Percentiles rank a stretch among this genome's conserved stretches.
phyloP scores from a whole-genome alignment of 1,140 invertebrate species.

The Neocloeon triangulifer region DNA sequence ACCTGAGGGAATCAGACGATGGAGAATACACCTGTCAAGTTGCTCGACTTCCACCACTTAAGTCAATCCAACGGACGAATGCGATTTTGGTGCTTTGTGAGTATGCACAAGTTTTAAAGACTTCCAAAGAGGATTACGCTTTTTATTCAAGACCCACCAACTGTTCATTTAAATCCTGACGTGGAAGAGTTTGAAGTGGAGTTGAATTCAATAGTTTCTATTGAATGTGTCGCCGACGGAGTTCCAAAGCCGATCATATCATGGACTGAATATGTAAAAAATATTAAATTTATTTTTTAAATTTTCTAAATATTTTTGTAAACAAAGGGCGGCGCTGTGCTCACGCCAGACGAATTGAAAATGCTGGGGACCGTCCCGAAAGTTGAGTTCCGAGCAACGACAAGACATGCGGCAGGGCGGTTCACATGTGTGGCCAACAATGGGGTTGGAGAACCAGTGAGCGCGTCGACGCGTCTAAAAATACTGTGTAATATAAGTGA shows the following conservation, averaged over 20 bases:
- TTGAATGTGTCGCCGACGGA: constrained; percentile 38
- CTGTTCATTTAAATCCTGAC: constrained; percentile 35
- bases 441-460: constrained; percentile 42
- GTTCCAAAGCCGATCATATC: constrained; percentile 39
- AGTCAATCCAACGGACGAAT: too few species aligned
- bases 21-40: too few species aligned
- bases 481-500: constrained; percentile 27
- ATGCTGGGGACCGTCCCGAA: constrained; percentile 32
- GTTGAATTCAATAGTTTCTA: constrained; percentile 40
- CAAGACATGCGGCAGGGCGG: constrained; percentile 33
- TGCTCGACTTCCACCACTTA: too few species aligned
- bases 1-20: too few species aligned
- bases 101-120: too few species aligned
- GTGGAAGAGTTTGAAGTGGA: constrained; percentile 41
- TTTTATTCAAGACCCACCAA: constrained; percentile 34
- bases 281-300: too few species aligned
- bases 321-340: too few species aligned
- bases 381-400: constrained; percentile 39
- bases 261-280: constrained; percentile 39
- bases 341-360: constrained; percentile 33
- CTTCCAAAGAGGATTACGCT: too few species aligned
- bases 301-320: too few species aligned
- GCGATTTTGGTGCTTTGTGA: too few species aligned
- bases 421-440: constrained; percentile 51
- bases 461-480: constrained; percentile 29